Percentiles rank a stretch among this genome's conserved stretches.
These are phyloP conservation scores for Ariolimax columbianus DNA, from an alignment of 2,888 invertebrate species.

Conservation along the genomic window DNA sequence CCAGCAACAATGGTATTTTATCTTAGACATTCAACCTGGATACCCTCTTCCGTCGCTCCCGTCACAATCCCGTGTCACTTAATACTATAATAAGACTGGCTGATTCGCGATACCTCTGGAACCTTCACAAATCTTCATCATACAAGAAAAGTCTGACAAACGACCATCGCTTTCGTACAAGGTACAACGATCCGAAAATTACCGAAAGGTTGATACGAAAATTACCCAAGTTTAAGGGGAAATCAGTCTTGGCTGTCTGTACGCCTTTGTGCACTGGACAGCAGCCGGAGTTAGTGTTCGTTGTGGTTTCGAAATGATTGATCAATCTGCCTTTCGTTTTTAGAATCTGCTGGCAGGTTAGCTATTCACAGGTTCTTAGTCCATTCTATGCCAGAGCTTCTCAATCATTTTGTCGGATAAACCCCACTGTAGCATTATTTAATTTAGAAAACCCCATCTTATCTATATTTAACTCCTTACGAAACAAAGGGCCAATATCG, in stretches of 20 bases:
- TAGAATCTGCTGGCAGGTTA: not conserved
- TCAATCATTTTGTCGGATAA: too few relatives aligned
- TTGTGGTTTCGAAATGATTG: conserved; percentile 1
- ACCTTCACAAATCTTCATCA: not conserved
- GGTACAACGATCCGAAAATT: conserved; percentile 45
- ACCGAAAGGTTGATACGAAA: conserved; percentile 41
- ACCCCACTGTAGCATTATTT: too few relatives aligned
- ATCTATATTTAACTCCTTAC: too few relatives aligned
- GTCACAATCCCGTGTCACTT: not conserved
- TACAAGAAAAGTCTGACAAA: not conserved
- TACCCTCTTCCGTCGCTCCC: not conserved
- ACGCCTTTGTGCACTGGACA: not conserved
- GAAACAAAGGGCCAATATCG: too few relatives aligned
- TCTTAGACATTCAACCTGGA: too few relatives aligned
- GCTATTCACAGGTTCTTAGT: too few relatives aligned
- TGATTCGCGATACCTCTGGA: not conserved
- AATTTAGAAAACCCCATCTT: too few relatives aligned
- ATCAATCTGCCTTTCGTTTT: not conserved
- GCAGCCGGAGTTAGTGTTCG: not conserved
- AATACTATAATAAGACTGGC: conserved; percentile 14
- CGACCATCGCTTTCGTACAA: conserved; percentile 12
- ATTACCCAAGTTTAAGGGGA: conserved; percentile 17
- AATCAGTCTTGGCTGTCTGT: conserved; percentile 3
- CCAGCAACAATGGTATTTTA: too few relatives aligned
- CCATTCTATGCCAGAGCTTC: too few relatives aligned